A percentile compares a stretch with the other conserved stretches of the same genome.
phyloP scores from a whole-genome alignment of 1,140 invertebrate species.

The Alviniconcha marisindica region DNA sequence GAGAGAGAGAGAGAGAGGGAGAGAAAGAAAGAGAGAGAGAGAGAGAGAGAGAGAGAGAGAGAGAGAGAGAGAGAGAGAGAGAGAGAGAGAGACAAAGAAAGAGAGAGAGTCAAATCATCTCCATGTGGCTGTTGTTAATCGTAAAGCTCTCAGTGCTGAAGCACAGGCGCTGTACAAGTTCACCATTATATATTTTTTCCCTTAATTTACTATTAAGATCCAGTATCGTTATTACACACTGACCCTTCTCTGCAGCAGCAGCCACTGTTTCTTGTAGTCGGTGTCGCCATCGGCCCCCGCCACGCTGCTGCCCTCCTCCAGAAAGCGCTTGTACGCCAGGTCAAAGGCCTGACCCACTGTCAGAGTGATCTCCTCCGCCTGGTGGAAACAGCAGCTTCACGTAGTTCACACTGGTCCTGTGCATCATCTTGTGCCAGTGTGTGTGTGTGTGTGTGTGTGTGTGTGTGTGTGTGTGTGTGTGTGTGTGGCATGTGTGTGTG shows the following conservation, averaged over 20 bases:
- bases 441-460: too few relatives aligned
- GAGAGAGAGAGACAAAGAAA: neutral
- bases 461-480: too few relatives aligned
- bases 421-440: too few relatives aligned
- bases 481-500: too few relatives aligned
- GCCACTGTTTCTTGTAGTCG: slow-evolving; percentile 84
- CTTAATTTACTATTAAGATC: too few relatives aligned
- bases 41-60: neutral
- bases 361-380: slow-evolving; percentile 96
- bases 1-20: neutral
- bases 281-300: slow-evolving; percentile 82
- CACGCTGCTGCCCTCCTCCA: slow-evolving; percentile 80
- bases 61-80: neutral
- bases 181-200: too few relatives aligned
- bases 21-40: neutral
- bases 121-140: too few relatives aligned
- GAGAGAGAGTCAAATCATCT: too few relatives aligned
- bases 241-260: slow-evolving; percentile 84
- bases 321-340: slow-evolving; percentile 90
- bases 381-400: too few relatives aligned
- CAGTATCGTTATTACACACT: neutral
- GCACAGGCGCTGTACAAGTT: too few relatives aligned
- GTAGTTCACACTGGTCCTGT: too few relatives aligned
- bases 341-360: slow-evolving; percentile 99
- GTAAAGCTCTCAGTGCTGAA: too few relatives aligned